Evolutionary conservation across 1,140 invertebrate species (phyloP).

Genomic region (Octopus sinensis): DNA sequence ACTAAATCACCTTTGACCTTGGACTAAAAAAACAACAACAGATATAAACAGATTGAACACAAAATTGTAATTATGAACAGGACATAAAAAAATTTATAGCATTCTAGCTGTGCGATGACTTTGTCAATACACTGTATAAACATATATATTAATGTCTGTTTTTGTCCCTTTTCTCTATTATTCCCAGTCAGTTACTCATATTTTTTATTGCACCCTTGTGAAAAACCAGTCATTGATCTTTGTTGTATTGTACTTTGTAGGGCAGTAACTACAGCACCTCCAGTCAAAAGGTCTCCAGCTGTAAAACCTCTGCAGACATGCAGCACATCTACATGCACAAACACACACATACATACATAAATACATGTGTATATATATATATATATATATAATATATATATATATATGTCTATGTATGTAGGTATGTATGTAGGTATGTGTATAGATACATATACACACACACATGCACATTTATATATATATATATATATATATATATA

Average conservation of each 20-base stretch:
- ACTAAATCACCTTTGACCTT: too few species aligned
- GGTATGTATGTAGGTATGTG: not conserved
- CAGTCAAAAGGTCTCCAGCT: not conserved
- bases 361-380: not conserved
- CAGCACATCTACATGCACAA: not conserved
- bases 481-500: constrained; percentile 6
- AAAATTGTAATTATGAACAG: too few species aligned
- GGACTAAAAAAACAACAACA: too few species aligned
- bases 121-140: too few species aligned
- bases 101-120: too few species aligned
- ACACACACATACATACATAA: not conserved
- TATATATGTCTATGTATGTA: not conserved
- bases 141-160: too few species aligned
- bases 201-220: not conserved
- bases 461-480: not conserved
- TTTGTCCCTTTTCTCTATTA: too few species aligned
- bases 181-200: not conserved
- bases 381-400: not conserved
- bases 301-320: not conserved
- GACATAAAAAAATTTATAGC: too few species aligned
- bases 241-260: not conserved
- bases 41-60: too few species aligned
- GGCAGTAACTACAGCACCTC: not conserved
- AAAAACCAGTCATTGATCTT: not conserved
- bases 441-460: not conserved